These are phyloP conservation scores for Caenorhabditis briggsae DNA, from an alignment of 1,140 invertebrate genomes.

Conservation along the genomic window DNA sequence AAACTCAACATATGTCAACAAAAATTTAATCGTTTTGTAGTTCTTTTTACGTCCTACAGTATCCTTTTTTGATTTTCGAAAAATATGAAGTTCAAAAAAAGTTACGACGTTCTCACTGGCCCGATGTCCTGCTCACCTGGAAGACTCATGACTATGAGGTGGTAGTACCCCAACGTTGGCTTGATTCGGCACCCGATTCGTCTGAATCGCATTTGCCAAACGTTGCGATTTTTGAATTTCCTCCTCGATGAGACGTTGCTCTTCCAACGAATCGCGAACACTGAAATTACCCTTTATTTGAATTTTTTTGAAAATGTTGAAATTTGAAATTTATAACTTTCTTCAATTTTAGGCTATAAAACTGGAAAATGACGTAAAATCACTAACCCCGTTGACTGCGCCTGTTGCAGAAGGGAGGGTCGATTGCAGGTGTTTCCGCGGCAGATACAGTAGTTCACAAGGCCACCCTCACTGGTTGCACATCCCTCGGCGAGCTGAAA, in stretches of 20 bases:
- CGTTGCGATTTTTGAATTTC: slow-evolving; percentile 25
- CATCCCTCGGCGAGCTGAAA: slow-evolving; percentile 58
- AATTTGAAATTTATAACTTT: no score
- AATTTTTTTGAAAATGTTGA: background rate
- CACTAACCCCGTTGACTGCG: slow-evolving; percentile 49
- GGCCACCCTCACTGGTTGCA: slow-evolving; percentile 58
- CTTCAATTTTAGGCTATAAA: no score
- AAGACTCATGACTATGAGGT: background rate
- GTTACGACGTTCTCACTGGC: no score
- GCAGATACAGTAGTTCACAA: slow-evolving; percentile 67
- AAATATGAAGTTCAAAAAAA: no score
- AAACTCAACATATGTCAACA: no score
- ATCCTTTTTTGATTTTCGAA: no score
- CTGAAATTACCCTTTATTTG: background rate
- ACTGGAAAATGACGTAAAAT: no score
- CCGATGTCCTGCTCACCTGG: no score
- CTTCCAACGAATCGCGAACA: slow-evolving; percentile 41
- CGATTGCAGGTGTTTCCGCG: slow-evolving; percentile 61
- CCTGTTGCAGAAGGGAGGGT: slow-evolving; percentile 57
- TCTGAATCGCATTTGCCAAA: background rate
- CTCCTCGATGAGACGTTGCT: slow-evolving; percentile 8
- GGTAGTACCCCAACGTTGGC: slow-evolving; percentile 38
- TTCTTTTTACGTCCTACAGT: no score
- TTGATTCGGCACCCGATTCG: slow-evolving; percentile 19
- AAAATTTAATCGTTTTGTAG: no score